Evolutionary conservation across 2,888 invertebrate species (phyloP).

Genomic region (Esperia sulphurella): DNA sequence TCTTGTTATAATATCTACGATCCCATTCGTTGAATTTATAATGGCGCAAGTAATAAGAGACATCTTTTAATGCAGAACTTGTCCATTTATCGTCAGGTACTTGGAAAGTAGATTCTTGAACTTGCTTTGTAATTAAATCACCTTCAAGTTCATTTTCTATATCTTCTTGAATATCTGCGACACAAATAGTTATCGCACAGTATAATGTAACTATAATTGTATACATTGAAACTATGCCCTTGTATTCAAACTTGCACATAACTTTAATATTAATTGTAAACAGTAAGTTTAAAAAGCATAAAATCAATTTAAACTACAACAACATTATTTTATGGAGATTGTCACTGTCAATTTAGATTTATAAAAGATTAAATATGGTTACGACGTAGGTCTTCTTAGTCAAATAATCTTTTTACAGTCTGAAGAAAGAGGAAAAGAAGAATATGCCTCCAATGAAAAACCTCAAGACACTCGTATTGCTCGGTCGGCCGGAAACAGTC

Average conservation of each 20-base stretch:
- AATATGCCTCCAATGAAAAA: slow-evolving; percentile 76
- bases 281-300: neutral
- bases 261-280: too few relatives aligned
- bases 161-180: slow-evolving; percentile 4
- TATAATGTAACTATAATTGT: too few relatives aligned
- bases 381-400: neutral
- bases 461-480: slow-evolving; percentile 75
- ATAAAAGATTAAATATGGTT: neutral
- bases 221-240: too few relatives aligned
- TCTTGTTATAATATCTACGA: slow-evolving; percentile 59
- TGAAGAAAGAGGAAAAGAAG: slow-evolving; percentile 86
- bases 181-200: neutral
- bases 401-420: slow-evolving; percentile 59
- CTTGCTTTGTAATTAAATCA: slow-evolving; percentile 1
- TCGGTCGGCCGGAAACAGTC: slow-evolving; percentile 86
- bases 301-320: neutral
- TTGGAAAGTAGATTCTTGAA: slow-evolving; percentile 17
- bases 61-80: slow-evolving; percentile 71
- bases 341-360: neutral
- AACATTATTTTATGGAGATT: neutral
- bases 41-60: slow-evolving; percentile 80
- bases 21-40: slow-evolving; percentile 84
- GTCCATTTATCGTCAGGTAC: slow-evolving; percentile 48
- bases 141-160: slow-evolving; percentile 10
- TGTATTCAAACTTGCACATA: too few relatives aligned